Percentiles rank a stretch among this genome's conserved stretches.
These are phyloP conservation scores for Sebastes dallii DNA, from an alignment of 2,797 vertebrate genomes.

Conservation along the genomic window DNA sequence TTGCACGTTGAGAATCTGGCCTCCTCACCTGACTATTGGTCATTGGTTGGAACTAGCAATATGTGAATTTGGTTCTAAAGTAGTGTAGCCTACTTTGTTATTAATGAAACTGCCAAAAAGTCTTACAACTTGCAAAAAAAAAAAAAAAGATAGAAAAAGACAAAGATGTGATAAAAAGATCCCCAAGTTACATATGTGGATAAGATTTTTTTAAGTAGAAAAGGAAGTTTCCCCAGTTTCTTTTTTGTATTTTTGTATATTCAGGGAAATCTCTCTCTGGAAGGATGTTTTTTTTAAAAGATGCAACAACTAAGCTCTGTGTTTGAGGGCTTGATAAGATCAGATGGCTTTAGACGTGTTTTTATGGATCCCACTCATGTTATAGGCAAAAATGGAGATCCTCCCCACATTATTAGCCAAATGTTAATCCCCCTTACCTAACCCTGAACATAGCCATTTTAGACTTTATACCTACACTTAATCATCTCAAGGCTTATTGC, in stretches of 20 bases:
- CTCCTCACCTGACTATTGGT: constrained; percentile 80
- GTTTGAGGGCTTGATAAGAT: constrained; percentile 46
- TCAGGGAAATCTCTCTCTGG: constrained; percentile 75
- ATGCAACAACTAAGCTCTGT: constrained; percentile 53
- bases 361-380: constrained; percentile 40
- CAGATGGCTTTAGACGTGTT: constrained; percentile 11
- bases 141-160: constrained; percentile 54
- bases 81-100: constrained; percentile 85
- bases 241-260: constrained; percentile 89
- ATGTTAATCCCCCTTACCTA: neutral
- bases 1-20: constrained; percentile 84
- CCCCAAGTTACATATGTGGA: constrained; percentile 78
- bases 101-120: constrained; percentile 87
- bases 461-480: neutral
- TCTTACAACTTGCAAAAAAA: constrained; percentile 63
- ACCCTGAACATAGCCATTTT: neutral
- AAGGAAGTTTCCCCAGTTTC: constrained; percentile 65
- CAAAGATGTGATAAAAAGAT: constrained; percentile 62
- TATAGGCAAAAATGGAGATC: neutral
- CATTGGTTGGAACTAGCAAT: constrained; percentile 74
- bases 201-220: constrained; percentile 69
- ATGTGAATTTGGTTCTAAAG: constrained; percentile 83
- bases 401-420: neutral
- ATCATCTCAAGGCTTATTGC: neutral
- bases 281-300: constrained; percentile 51